Conservation (phyloP, 2,797 vertebrate genomes). For the Centropyge bicolor region DNA sequence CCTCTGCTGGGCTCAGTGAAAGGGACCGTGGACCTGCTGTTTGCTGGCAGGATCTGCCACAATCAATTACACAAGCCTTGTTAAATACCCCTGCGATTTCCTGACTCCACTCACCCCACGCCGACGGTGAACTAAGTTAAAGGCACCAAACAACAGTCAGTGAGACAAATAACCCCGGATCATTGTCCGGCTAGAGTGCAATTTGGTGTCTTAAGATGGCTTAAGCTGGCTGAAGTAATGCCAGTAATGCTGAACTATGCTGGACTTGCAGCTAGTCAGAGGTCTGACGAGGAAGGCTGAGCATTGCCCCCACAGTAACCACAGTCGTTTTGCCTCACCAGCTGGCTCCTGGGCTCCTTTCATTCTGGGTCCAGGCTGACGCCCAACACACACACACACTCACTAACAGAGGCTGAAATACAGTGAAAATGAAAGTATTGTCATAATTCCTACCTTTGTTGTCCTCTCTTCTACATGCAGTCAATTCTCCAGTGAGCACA, state of each 20-base stretch:
- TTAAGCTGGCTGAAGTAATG: slow-evolving; percentile 76
- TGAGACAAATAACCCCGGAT: slow-evolving; percentile 65
- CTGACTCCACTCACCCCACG: slow-evolving; percentile 68
- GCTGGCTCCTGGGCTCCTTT: slow-evolving; percentile 65
- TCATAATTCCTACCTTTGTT: neutral
- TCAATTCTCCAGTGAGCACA: too few relatives aligned
- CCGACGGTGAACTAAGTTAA: slow-evolving; percentile 58
- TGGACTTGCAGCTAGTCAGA: slow-evolving; percentile 20
- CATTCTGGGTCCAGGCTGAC: slow-evolving; percentile 50
- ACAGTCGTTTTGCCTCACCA: slow-evolving; percentile 47
- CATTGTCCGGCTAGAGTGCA: slow-evolving; percentile 54
- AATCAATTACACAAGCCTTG: slow-evolving; percentile 86
- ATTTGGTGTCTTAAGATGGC: slow-evolving; percentile 64
- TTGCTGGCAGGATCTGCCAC: slow-evolving; percentile 86
- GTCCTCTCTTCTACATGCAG: too few relatives aligned
- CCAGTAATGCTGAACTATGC: slow-evolving; percentile 36
- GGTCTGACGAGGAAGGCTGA: slow-evolving; percentile 52
- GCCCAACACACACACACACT: slow-evolving; percentile 1
- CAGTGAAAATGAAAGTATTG: neutral
- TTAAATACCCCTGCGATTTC: slow-evolving; percentile 78
- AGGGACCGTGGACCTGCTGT: slow-evolving; percentile 80
- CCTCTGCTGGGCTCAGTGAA: slow-evolving; percentile 83
- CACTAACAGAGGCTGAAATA: neutral
- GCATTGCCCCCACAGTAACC: slow-evolving; percentile 42
- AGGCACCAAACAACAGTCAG: slow-evolving; percentile 61